phyloP scores from a whole-genome alignment of 2,797 vertebrate species.

The Numenius phaeopus region DNA sequence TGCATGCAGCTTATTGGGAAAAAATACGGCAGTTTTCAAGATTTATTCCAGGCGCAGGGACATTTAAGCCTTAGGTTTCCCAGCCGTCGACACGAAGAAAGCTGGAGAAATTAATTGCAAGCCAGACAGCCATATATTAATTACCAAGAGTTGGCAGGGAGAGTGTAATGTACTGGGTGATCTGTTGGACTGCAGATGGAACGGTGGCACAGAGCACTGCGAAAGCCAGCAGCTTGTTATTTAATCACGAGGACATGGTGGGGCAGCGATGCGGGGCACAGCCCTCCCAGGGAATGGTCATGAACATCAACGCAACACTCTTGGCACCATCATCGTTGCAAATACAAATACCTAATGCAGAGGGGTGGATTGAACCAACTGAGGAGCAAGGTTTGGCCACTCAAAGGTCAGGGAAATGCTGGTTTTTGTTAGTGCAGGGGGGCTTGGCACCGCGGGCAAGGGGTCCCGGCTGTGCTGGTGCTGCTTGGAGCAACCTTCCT shows the following conservation, averaged over 20 bases:
- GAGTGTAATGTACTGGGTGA: too few relatives aligned
- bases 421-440: too few relatives aligned
- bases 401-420: neutral
- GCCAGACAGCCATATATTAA: neutral
- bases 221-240: rapidly evolving
- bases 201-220: neutral
- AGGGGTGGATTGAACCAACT: neutral
- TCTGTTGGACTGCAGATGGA: neutral
- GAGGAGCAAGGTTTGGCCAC: neutral
- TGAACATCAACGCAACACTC: rapidly evolving
- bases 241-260: rapidly evolving
- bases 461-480: neutral
- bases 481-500: neutral
- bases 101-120: neutral
- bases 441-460: neutral
- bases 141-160: neutral
- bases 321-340: neutral
- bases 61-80: neutral
- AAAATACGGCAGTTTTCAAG: neutral
- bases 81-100: neutral
- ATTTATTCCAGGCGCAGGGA: too few relatives aligned
- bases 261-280: neutral
- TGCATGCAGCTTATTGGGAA: neutral
- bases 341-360: neutral
- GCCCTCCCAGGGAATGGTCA: neutral